Conservation (phyloP, 1,140 invertebrate genomes). For the Chelonus insularis region DNA sequence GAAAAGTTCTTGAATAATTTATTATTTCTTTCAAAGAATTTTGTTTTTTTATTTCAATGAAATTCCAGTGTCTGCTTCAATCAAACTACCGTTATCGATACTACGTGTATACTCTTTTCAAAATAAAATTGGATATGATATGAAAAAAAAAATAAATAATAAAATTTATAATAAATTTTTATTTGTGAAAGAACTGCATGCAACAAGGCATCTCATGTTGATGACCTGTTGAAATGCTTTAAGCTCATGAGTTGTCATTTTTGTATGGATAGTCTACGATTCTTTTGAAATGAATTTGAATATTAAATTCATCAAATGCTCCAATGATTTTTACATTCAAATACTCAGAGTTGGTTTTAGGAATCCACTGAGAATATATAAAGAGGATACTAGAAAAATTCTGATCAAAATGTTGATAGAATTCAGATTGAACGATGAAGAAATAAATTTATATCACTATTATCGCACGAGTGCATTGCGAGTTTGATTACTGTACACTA, state of each 20-base stretch:
- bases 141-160: too few species aligned
- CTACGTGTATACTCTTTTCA: too few species aligned
- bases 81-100: too few species aligned
- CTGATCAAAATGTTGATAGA: not conserved
- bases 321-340: not conserved
- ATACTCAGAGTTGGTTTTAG: too few species aligned
- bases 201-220: not conserved
- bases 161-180: too few species aligned
- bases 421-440: not conserved
- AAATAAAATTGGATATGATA: too few species aligned
- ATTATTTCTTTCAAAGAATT: too few species aligned
- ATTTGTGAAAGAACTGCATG: too few species aligned
- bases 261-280: not conserved
- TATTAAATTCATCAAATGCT: not conserved
- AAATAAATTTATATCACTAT: not conserved
- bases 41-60: too few species aligned
- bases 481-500: not conserved
- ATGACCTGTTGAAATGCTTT: not conserved
- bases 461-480: not conserved
- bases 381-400: not conserved
- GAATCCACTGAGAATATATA: not conserved
- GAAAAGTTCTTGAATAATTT: too few species aligned
- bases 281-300: not conserved
- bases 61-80: too few species aligned
- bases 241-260: constrained; percentile 9